phyloP scores from a whole-genome alignment of 2,888 invertebrate genomes.

The Caenorhabditis uteleia region DNA sequence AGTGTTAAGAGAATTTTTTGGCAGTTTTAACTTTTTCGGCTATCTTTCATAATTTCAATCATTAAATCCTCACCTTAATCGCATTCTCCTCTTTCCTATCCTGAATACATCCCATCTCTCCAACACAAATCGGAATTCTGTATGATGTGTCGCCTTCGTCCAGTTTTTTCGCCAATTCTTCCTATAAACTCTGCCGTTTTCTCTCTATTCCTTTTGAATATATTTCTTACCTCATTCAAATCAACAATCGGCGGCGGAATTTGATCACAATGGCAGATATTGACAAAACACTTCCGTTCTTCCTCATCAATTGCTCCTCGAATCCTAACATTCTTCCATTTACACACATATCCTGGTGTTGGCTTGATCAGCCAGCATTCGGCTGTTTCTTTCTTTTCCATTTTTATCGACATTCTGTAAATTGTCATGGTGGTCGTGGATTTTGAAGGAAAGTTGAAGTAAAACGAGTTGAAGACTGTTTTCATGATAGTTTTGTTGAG shows the following conservation, averaged over 20 bases:
- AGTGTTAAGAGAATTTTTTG: too few species aligned
- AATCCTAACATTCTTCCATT: slow-evolving; percentile 49
- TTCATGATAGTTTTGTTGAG: too few species aligned
- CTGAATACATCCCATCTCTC: slow-evolving; percentile 52
- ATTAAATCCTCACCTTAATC: slow-evolving; percentile 52
- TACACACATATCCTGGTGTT: slow-evolving; percentile 57
- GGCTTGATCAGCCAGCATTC: slow-evolving; percentile 55
- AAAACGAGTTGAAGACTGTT: too few species aligned
- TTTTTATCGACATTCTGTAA: too few species aligned
- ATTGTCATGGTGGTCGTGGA: too few species aligned
- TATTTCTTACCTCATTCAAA: slow-evolving; percentile 29
- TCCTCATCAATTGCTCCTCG: slow-evolving; percentile 8
- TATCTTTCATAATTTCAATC: too few species aligned
- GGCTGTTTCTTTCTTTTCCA: background rate
- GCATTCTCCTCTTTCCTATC: slow-evolving; percentile 52
- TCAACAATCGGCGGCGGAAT: slow-evolving; percentile 47
- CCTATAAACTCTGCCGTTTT: slow-evolving; percentile 16
- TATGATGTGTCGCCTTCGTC: slow-evolving; percentile 36
- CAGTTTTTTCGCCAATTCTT: slow-evolving; percentile 46
- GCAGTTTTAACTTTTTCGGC: too few species aligned
- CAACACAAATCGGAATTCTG: slow-evolving; percentile 55
- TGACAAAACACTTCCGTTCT: slow-evolving; percentile 56
- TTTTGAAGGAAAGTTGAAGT: too few species aligned
- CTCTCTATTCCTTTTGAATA: background rate
- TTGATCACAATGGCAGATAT: slow-evolving; percentile 57